Evolutionary conservation across 2,797 vertebrate genomes (phyloP), one percentile per base, ranked within the genome.

Genomic region (Brotula barbata): DNA sequence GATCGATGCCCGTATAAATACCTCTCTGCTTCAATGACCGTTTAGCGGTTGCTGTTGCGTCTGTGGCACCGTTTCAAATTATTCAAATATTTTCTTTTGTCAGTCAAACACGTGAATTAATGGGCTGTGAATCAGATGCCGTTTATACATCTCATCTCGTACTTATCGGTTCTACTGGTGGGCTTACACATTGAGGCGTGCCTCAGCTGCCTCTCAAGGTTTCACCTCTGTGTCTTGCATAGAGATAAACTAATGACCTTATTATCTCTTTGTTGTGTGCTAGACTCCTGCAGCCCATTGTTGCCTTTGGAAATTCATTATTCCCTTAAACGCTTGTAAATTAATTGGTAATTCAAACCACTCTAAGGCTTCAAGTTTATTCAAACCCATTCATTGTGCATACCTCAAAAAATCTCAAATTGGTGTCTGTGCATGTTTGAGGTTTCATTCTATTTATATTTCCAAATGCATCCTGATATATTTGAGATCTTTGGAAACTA

Each of bases 1-100:
- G 20, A 69, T 76, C 64, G 60, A 77, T 65, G 60, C 28, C n/a
- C 4, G 44, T 50, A 17, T 40, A 58, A 72, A 16, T 61, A 58
- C 39, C 46, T 77, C 46, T 77, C 33, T 47, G 50, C 28, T 6
- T 65, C 50, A 65, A 70, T 59, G 50, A 62, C 33, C 40, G 20
- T 40, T 44, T 49, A 37, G 28, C 45, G 43, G 37, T 8, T 7
- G 44, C 9, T 43, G 37, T 22, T 15, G 7, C 28, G 17, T 21
- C 44, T 42, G 51, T 21, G 25, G 31, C 28, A 23, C 14, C 6
- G 2, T 17, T 20, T 20, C 41, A 33, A 48, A 33, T 44, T 7
- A 33, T 37, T 61, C 31, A 11, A 33, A 11, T 33, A 11, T 33
- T 6, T 33, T 6, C 31, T 6, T 14, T 3, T 36, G 34, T 36